Evolutionary conservation across 2,797 vertebrate species (phyloP).

Genomic region (Enteromius mattozi): DNA sequence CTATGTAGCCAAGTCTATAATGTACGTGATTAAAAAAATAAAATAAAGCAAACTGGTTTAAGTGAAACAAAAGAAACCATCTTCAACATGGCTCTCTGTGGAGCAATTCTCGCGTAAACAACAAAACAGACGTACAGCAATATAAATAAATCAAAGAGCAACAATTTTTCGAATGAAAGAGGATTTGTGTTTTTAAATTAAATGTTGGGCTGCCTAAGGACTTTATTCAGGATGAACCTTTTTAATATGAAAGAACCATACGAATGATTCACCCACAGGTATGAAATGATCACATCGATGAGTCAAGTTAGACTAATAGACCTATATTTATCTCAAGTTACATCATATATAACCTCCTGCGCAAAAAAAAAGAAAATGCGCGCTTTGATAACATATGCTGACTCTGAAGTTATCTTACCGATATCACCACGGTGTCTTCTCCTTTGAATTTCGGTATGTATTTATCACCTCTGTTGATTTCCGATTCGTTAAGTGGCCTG

Average conservation of each 20-base stretch:
- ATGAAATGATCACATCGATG: constrained; percentile 3
- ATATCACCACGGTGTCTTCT: constrained; percentile 89
- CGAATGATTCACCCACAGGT: background rate
- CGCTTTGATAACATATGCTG: background rate
- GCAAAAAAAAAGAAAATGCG: background rate
- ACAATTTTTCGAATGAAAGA: background rate
- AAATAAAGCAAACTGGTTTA: background rate
- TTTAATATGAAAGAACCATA: background rate
- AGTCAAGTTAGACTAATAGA: constrained; percentile 8
- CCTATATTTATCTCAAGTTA: background rate
- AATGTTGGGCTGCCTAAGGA: background rate
- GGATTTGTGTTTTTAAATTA: background rate
- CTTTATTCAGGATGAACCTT: background rate
- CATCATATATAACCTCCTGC: background rate
- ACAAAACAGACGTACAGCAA: background rate
- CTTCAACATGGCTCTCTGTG: background rate
- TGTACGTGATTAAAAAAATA: background rate
- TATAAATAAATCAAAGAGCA: background rate
- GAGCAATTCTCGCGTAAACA: background rate
- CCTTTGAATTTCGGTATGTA: constrained; percentile 91
- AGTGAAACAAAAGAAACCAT: background rate
- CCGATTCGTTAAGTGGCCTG: constrained; percentile 89
- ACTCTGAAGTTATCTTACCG: constrained; percentile 79
- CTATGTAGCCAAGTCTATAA: background rate
- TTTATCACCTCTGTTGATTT: constrained; percentile 90